These are phyloP conservation scores for Tiaroga cobitis DNA, from an alignment of 2,797 vertebrate species.

Conservation along the genomic window DNA sequence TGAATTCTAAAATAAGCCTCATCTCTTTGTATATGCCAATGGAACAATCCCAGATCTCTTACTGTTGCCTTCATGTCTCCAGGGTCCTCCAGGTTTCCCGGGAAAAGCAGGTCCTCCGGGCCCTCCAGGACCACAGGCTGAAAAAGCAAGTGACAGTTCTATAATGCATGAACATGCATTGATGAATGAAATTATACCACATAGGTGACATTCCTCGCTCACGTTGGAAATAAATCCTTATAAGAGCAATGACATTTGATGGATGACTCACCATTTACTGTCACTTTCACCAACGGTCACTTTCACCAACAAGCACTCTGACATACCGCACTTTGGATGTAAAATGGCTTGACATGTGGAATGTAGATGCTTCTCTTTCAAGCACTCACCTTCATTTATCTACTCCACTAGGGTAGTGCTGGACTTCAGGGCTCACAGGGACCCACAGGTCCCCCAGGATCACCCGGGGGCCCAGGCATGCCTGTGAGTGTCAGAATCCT, in stretches of 20 bases:
- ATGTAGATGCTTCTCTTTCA: not conserved
- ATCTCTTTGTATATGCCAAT: not conserved
- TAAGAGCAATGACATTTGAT: not conserved
- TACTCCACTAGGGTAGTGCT: slow-evolving; percentile 79
- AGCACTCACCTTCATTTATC: not conserved
- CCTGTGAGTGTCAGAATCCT: slow-evolving; percentile 72
- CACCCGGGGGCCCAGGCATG: slow-evolving; percentile 85
- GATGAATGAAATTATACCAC: slow-evolving; percentile 25
- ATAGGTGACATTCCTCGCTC: slow-evolving; percentile 1
- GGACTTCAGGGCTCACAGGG: slow-evolving; percentile 85
- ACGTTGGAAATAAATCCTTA: not conserved
- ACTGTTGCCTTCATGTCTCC: slow-evolving; percentile 41
- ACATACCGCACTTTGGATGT: not conserved
- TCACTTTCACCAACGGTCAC: slow-evolving; percentile 13
- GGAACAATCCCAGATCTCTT: slow-evolving; percentile 6
- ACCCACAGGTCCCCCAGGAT: slow-evolving; percentile 82
- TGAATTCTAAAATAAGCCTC: not conserved
- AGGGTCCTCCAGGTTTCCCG: slow-evolving; percentile 88
- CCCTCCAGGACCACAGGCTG: slow-evolving; percentile 82
- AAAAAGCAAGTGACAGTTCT: slow-evolving; percentile 80
- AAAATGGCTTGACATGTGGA: not conserved
- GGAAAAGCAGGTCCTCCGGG: slow-evolving; percentile 88
- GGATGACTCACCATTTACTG: not conserved
- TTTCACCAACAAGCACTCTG: not conserved
- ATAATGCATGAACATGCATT: not conserved